phyloP scores from a whole-genome alignment of 2,888 invertebrate species.

The Patella ulyssiponensis region DNA sequence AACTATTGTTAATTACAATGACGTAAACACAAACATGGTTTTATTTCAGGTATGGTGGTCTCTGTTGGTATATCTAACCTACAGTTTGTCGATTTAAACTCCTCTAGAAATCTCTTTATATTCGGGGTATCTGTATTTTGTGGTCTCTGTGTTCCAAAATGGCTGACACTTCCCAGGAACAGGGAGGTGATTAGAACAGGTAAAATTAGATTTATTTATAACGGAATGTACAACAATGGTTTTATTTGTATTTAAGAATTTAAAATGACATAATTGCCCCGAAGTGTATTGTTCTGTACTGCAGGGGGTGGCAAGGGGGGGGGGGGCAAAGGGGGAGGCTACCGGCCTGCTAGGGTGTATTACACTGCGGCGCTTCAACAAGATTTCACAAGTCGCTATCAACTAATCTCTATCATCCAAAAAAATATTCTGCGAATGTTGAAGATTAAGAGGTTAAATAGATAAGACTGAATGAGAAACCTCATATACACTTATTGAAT shows the following conservation, averaged over 20 bases:
- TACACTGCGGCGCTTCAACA: too few species aligned
- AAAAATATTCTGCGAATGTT: too few species aligned
- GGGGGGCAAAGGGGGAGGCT: too few species aligned
- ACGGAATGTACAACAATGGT: too few species aligned
- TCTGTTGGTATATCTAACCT: conserved; percentile 69
- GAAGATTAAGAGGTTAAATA: too few species aligned
- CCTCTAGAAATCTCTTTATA: conserved; percentile 89
- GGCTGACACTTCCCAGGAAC: conserved; percentile 44
- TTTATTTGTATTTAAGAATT: background rate
- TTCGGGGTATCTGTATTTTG: conserved; percentile 90
- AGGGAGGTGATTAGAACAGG: conserved; percentile 52
- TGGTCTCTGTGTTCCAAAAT: conserved; percentile 77
- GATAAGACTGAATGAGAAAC: too few species aligned
- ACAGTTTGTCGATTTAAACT: conserved; percentile 81
- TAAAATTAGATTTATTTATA: conserved; percentile 25
- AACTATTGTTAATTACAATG: background rate
- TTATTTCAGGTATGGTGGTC: conserved; percentile 64
- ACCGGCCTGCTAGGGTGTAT: too few species aligned
- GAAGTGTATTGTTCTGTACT: background rate
- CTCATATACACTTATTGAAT: too few species aligned
- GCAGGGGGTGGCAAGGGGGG: too few species aligned
- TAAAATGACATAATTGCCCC: background rate
- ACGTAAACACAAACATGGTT: background rate
- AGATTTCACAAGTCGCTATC: too few species aligned
- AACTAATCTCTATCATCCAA: too few species aligned